These are phyloP conservation scores for Balearica regulorum DNA, from an alignment of 2,797 vertebrate species.

Conservation along the genomic window DNA sequence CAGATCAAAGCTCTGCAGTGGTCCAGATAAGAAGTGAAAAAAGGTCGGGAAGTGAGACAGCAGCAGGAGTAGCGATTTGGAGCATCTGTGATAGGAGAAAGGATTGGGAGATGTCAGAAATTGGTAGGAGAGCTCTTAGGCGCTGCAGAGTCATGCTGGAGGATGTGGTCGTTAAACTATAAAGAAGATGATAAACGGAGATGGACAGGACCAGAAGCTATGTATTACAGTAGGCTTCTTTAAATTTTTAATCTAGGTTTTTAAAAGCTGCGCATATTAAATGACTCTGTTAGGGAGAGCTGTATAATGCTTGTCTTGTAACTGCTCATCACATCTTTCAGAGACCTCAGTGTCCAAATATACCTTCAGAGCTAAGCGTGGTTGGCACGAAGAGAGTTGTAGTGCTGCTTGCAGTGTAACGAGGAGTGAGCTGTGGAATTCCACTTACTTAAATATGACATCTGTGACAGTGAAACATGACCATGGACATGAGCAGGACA, in stretches of 20 bases:
- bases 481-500: neutral
- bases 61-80: neutral
- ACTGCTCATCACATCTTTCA: neutral
- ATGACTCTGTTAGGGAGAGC: neutral
- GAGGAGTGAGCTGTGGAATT: neutral
- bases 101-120: neutral
- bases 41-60: neutral
- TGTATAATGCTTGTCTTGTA: neutral
- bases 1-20: neutral
- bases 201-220: neutral
- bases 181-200: neutral
- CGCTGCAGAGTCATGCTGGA: neutral
- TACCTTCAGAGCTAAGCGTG: neutral
- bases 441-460: neutral
- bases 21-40: neutral
- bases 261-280: neutral
- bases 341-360: neutral
- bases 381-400: neutral
- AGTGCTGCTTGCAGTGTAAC: neutral
- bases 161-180: neutral
- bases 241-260: neutral
- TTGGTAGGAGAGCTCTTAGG: neutral
- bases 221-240: neutral
- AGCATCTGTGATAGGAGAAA: neutral
- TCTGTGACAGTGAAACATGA: neutral